Evolutionary conservation across 1,140 invertebrate genomes (phyloP).

Genomic region (Meloidogyne exigua): DNA sequence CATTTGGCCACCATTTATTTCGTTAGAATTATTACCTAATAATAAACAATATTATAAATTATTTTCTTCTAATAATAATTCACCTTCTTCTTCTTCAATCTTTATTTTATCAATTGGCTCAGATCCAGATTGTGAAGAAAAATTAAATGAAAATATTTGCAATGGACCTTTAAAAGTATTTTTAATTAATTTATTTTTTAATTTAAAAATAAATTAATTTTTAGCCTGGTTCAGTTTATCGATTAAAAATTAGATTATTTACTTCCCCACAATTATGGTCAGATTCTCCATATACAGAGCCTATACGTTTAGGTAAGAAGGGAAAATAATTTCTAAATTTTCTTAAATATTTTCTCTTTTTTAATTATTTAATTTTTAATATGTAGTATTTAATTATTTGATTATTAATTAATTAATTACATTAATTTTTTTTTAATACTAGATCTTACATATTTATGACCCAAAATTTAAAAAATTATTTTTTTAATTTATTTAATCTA

Average conservation of each 20-base stretch:
- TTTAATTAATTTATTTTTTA: neutral
- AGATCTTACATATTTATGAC: too few species aligned
- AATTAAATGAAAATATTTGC: conserved; percentile 39
- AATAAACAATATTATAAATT: neutral
- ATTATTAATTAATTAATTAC: too few species aligned
- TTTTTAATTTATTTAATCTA: too few species aligned
- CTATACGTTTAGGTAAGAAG: conserved; percentile 56
- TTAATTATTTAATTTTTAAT: too few species aligned
- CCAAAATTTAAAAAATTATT: too few species aligned
- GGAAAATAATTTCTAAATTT: neutral
- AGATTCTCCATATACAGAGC: conserved; percentile 52
- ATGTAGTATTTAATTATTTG: too few species aligned
- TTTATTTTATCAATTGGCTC: conserved; percentile 43
- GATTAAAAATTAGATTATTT: conserved; percentile 35
- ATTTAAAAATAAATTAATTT: neutral
- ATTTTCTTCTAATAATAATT: neutral
- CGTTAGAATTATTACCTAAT: conserved; percentile 29
- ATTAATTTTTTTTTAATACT: too few species aligned
- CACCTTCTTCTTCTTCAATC: neutral
- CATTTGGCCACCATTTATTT: conserved; percentile 57
- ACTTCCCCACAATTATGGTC: conserved; percentile 56
- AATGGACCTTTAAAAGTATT: conserved; percentile 56
- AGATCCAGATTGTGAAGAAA: conserved; percentile 45
- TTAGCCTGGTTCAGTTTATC: conserved; percentile 11
- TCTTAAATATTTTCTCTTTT: neutral